These are phyloP conservation scores for Phrixothrix hirtus DNA, from an alignment of 2,888 invertebrate genomes.

Conservation along the genomic window DNA sequence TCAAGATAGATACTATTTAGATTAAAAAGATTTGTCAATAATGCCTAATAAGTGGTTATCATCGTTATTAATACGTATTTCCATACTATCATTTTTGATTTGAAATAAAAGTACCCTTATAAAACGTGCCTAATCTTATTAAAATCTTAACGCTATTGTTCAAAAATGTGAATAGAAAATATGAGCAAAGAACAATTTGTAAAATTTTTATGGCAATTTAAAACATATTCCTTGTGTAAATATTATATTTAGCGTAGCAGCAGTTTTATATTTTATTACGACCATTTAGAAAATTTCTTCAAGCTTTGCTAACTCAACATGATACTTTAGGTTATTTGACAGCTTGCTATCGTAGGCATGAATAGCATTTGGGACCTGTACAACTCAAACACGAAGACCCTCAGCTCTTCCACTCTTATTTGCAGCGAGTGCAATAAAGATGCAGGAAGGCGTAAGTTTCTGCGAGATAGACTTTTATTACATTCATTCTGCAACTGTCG, in stretches of 20 bases:
- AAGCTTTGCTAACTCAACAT: constrained; percentile 1
- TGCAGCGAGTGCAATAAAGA: constrained; percentile 17
- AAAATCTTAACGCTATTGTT: too few species aligned
- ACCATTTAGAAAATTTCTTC: background rate
- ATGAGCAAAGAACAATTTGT: too few species aligned
- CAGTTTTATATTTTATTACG: constrained; percentile 1
- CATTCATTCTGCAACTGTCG: constrained; percentile 18
- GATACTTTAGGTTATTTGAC: constrained; percentile 12
- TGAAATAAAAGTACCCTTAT: too few species aligned
- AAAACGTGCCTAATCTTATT: too few species aligned
- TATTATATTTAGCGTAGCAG: background rate
- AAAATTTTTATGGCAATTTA: background rate
- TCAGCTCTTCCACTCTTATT: background rate
- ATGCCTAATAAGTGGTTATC: too few species aligned
- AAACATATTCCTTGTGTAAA: background rate
- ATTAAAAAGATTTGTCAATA: too few species aligned
- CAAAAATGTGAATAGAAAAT: too few species aligned
- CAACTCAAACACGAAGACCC: constrained; percentile 3
- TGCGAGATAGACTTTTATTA: constrained; percentile 16
- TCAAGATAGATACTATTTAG: too few species aligned
- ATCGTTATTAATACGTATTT: too few species aligned
- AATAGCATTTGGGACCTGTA: constrained; percentile 9
- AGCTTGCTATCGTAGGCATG: constrained; percentile 10
- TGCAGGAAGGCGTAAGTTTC: constrained; percentile 9
- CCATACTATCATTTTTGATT: too few species aligned